Evolutionary conservation across 2,797 vertebrate species (phyloP).

Genomic region (Geotrypetes seraphini): DNA sequence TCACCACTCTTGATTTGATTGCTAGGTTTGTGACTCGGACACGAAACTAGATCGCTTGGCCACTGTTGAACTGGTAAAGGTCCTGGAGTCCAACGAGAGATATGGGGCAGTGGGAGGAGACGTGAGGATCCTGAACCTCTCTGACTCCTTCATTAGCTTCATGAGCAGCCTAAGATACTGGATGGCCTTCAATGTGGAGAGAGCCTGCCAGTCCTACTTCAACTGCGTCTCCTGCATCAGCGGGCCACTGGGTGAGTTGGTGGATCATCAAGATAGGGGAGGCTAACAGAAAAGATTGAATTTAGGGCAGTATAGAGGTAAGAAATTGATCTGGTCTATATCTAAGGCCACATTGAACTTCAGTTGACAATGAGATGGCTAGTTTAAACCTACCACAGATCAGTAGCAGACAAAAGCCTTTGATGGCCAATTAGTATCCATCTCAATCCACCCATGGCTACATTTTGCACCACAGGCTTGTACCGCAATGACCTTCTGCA

Average conservation of each 20-base stretch:
- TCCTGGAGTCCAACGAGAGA: slow-evolving; percentile 64
- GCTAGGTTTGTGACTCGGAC: slow-evolving; percentile 80
- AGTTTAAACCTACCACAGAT: too few relatives aligned
- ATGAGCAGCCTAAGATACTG: slow-evolving; percentile 84
- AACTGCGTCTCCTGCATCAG: slow-evolving; percentile 84
- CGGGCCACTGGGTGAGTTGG: slow-evolving; percentile 73
- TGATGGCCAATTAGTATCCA: too few relatives aligned
- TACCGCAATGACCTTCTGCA: slow-evolving; percentile 79
- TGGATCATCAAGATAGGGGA: too few relatives aligned
- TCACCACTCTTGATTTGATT: too few relatives aligned
- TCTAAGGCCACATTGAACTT: too few relatives aligned
- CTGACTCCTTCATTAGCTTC: slow-evolving; percentile 81
- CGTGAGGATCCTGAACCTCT: slow-evolving; percentile 75
- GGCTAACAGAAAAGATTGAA: too few relatives aligned
- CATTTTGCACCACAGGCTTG: slow-evolving; percentile 50
- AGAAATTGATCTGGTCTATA: too few relatives aligned
- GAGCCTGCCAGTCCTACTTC: slow-evolving; percentile 82
- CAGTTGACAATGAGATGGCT: too few relatives aligned
- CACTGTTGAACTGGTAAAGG: slow-evolving; percentile 70
- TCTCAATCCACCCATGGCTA: too few relatives aligned
- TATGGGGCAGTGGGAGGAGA: slow-evolving; percentile 81
- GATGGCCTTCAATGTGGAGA: slow-evolving; percentile 86
- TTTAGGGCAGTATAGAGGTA: too few relatives aligned
- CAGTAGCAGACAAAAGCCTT: too few relatives aligned
- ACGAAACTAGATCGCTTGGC: slow-evolving; percentile 73